Evolutionary conservation across 1,140 invertebrate genomes (phyloP).

Genomic region (Lordiphosa clarofinis): DNA sequence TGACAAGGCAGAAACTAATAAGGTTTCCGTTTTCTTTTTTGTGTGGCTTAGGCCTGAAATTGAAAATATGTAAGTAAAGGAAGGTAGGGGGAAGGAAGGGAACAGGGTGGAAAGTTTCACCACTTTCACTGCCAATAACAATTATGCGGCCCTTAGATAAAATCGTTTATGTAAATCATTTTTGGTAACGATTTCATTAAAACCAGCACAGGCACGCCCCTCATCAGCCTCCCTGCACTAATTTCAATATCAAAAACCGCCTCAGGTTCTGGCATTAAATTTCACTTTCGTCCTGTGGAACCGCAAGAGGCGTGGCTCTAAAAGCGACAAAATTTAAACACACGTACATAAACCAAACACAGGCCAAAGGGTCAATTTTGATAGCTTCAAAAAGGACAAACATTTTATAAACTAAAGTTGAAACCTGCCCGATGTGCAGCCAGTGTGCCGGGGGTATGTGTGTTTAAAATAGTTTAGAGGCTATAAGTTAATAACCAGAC

Average conservation of each 20-base stretch:
- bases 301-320: conserved; percentile 50
- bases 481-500: conserved; percentile 38
- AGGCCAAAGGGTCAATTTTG: conserved; percentile 62
- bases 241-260: conserved; percentile 66
- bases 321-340: conserved; percentile 37
- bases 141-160: conserved; percentile 46
- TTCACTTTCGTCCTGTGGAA: conserved; percentile 38
- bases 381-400: conserved; percentile 44
- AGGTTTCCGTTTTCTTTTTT: conserved; percentile 20
- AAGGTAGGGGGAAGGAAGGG: too few species aligned
- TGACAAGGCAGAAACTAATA: conserved; percentile 73
- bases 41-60: conserved; percentile 57
- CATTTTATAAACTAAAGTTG: conserved; percentile 46
- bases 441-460: not conserved
- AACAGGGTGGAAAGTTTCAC: not conserved
- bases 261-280: conserved; percentile 54
- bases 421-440: not conserved
- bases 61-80: conserved; percentile 30
- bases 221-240: conserved; percentile 36
- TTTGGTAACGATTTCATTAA: conserved; percentile 63
- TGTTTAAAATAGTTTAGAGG: conserved; percentile 20
- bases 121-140: conserved; percentile 38
- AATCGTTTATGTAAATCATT: conserved; percentile 67
- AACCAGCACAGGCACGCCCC: conserved; percentile 40
- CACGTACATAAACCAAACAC: conserved; percentile 12